Evolutionary conservation across 2,888 invertebrate genomes (phyloP).

Genomic region (Crematogaster levior): DNA sequence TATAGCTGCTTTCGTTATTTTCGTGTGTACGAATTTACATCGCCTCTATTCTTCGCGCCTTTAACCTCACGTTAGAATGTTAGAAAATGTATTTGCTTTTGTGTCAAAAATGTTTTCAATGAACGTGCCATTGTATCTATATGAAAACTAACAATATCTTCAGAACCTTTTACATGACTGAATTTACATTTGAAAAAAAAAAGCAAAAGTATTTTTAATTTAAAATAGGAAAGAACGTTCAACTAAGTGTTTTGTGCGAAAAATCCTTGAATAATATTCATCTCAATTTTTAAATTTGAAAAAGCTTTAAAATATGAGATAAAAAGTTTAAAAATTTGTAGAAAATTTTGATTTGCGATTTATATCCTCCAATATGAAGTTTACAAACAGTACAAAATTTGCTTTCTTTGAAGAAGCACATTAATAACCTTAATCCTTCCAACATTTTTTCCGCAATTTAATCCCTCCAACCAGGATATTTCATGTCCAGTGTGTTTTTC

Average conservation of each 20-base stretch:
- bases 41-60: conserved; percentile 18
- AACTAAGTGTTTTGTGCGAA: background rate
- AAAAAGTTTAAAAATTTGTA: background rate
- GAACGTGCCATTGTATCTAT: conserved; percentile 1
- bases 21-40: conserved; percentile 5
- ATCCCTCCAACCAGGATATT: no score
- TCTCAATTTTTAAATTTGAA: background rate
- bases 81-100: conserved; percentile 22
- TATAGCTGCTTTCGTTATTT: conserved; percentile 36
- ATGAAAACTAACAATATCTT: background rate
- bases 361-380: background rate
- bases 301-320: background rate
- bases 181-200: background rate
- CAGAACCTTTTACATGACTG: background rate
- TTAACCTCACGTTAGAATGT: conserved; percentile 9
- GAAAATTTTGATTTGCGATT: background rate
- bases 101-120: conserved; percentile 10
- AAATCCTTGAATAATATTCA: background rate
- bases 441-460: no score
- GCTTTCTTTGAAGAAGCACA: no score
- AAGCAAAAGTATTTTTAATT: background rate
- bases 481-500: no score
- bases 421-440: no score
- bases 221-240: background rate
- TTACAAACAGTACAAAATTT: background rate